A percentile compares a stretch with the other conserved stretches of the same genome.
Evolutionary conservation across 2,888 invertebrate genomes (phyloP).

Genomic region (Heliconius sara): DNA sequence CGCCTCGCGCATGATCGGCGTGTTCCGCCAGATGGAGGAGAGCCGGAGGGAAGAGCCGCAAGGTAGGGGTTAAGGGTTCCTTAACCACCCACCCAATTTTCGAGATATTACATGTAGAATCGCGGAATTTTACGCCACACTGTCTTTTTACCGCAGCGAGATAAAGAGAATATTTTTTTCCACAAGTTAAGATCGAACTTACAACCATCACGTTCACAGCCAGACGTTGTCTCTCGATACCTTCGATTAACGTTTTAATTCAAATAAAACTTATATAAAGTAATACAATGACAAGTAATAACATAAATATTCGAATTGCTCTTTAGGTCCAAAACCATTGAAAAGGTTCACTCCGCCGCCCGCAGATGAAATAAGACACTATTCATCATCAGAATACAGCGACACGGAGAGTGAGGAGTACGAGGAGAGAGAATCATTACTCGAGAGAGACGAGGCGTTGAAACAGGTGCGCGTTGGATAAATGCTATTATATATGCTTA

Average conservation of each 20-base stretch:
- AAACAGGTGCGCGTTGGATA: constrained; percentile 40
- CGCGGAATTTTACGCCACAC: too few relatives aligned
- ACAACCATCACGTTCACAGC: too few relatives aligned
- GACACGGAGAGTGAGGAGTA: constrained; percentile 81
- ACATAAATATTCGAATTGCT: background rate
- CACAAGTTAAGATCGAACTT: too few relatives aligned
- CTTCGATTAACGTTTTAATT: too few relatives aligned
- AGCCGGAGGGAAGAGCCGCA: constrained; percentile 81
- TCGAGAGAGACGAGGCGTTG: constrained; percentile 82
- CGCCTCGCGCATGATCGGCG: constrained; percentile 92
- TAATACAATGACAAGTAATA: background rate
- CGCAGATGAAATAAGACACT: constrained; percentile 84
- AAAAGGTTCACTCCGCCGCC: constrained; percentile 96
- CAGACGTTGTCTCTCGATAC: too few relatives aligned
- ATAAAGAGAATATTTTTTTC: too few relatives aligned
- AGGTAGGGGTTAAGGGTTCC: constrained; percentile 28
- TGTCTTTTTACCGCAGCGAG: too few relatives aligned
- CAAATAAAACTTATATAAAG: too few relatives aligned
- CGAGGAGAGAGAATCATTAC: constrained; percentile 65
- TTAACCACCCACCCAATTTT: too few relatives aligned
- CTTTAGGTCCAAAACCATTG: constrained; percentile 89
- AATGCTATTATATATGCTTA: background rate
- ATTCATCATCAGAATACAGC: constrained; percentile 73
- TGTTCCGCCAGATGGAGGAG: constrained; percentile 95
- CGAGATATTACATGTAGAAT: background rate